Percentiles rank a stretch among this genome's conserved stretches.
Conservation (phyloP, 2,888 invertebrate genomes). For the Eulithis prunata region DNA sequence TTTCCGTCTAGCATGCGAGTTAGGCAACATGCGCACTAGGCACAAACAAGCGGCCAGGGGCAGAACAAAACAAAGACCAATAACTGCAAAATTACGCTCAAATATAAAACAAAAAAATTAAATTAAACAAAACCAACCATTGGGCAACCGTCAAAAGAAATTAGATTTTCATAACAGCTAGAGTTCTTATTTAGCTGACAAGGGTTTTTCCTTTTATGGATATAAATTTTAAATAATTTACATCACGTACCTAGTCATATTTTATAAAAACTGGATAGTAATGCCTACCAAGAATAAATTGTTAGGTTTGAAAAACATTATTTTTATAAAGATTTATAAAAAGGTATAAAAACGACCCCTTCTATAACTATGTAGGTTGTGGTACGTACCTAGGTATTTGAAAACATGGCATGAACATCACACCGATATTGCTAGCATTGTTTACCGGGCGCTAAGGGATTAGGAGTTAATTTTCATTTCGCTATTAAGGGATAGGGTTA, state of each 20-base stretch:
- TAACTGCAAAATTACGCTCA: no score
- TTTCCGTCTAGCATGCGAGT: no score
- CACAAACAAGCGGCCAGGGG: no score
- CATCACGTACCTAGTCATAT: neutral
- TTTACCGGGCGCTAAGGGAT: slow-evolving; percentile 20
- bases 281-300: no score
- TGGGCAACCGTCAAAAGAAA: slow-evolving; percentile 6
- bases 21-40: no score
- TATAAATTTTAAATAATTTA: neutral
- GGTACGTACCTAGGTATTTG: no score
- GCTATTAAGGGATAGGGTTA: slow-evolving; percentile 28
- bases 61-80: neutral
- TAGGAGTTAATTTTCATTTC: slow-evolving; percentile 37
- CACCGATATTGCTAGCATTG: slow-evolving; percentile 18
- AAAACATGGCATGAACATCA: neutral
- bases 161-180: neutral
- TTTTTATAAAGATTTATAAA: no score
- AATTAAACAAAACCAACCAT: neutral
- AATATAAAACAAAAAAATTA: neutral
- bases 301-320: no score
- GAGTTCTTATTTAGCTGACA: slow-evolving; percentile 12
- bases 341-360: no score
- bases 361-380: no score
- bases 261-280: no score
- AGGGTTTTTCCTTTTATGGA: neutral